phyloP scores from a whole-genome alignment of 2,888 invertebrate species.

The Ellobium chinense region DNA sequence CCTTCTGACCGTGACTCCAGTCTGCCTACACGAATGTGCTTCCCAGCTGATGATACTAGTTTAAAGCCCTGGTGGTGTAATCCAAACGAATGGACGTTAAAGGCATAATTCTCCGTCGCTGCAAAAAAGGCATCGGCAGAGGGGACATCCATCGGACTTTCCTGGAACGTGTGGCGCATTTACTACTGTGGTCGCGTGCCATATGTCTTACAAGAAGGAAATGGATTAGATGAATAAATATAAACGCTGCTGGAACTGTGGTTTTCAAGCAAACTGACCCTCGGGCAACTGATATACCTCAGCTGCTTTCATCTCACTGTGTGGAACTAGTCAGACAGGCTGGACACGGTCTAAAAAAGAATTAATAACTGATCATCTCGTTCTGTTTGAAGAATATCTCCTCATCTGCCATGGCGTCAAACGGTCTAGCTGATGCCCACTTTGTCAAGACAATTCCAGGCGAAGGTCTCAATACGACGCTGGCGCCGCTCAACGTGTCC shows the following conservation, averaged over 20 bases:
- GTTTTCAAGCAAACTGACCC: too few relatives aligned
- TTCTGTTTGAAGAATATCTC: too few relatives aligned
- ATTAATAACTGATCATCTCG: too few relatives aligned
- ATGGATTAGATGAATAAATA: background rate
- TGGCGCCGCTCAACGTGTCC: background rate
- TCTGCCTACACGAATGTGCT: too few relatives aligned
- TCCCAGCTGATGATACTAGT: too few relatives aligned
- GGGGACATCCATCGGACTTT: background rate
- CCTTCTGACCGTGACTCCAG: too few relatives aligned
- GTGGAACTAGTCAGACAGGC: too few relatives aligned
- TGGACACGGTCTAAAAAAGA: too few relatives aligned
- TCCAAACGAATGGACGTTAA: slow-evolving; percentile 41
- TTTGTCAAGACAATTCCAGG: background rate
- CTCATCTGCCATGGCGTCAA: slow-evolving; percentile 24
- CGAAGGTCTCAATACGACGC: background rate
- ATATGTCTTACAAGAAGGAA: background rate
- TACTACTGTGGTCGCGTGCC: background rate
- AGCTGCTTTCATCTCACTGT: background rate
- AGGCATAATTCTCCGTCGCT: slow-evolving; percentile 34
- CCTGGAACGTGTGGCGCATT: slow-evolving; percentile 10
- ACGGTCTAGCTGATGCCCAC: slow-evolving; percentile 23
- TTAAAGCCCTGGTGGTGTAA: too few relatives aligned
- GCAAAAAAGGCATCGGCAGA: slow-evolving; percentile 26
- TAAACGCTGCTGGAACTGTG: background rate
- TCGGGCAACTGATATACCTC: too few relatives aligned